Evolutionary conservation across 2,888 invertebrate genomes (phyloP).

Genomic region (Mythimna loreyi): DNA sequence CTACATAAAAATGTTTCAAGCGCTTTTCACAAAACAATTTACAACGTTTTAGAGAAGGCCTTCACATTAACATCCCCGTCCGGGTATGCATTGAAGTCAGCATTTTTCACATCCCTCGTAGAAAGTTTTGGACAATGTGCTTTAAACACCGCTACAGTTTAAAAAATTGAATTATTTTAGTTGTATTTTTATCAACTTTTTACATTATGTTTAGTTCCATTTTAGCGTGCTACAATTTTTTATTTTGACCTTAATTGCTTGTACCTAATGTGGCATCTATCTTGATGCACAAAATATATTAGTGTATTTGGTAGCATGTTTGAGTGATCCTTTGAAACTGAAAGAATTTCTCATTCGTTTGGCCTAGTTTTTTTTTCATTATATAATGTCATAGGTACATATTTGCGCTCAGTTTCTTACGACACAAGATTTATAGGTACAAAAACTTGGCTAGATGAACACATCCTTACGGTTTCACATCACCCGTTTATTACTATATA

Average conservation of each 20-base stretch:
- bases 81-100: slow-evolving; percentile 22
- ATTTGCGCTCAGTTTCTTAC: too few species aligned
- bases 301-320: not conserved
- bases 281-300: not conserved
- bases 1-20: slow-evolving; percentile 34
- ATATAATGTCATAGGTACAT: too few species aligned
- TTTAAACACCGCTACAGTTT: not conserved
- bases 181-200: not conserved
- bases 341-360: too few species aligned
- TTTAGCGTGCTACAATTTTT: not conserved
- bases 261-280: not conserved
- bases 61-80: slow-evolving; percentile 31
- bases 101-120: slow-evolving; percentile 18
- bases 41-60: slow-evolving; percentile 29
- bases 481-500: not conserved
- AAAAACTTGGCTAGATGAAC: too few species aligned
- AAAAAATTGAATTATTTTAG: not conserved
- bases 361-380: too few species aligned
- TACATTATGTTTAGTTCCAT: not conserved
- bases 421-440: too few species aligned
- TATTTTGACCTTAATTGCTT: not conserved
- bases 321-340: too few species aligned
- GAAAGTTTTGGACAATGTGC: slow-evolving; percentile 19
- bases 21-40: slow-evolving; percentile 35
- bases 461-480: too few species aligned